A percentile compares a stretch with the other conserved stretches of the same genome.
Conservation (phyloP, 2,888 invertebrate genomes). For the Cantharis nigra region DNA sequence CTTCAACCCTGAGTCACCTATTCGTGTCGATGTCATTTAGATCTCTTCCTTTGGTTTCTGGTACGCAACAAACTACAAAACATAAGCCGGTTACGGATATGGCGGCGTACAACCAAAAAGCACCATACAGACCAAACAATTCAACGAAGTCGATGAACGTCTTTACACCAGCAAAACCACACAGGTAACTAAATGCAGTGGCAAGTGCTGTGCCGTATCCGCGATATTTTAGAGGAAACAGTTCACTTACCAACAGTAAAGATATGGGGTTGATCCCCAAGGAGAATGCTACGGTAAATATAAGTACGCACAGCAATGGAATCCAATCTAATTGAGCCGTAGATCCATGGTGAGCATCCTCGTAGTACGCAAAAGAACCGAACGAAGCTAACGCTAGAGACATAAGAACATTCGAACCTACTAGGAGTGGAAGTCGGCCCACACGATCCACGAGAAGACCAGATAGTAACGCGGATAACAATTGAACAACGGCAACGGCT, state of each 20-base stretch:
- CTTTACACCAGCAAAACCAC: slow-evolving; percentile 85
- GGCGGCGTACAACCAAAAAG: slow-evolving; percentile 87
- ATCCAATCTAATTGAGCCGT: slow-evolving; percentile 76
- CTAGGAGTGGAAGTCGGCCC: slow-evolving; percentile 80
- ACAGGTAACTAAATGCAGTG: slow-evolving; percentile 83
- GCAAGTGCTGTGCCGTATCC: slow-evolving; percentile 88
- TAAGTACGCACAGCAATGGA: slow-evolving; percentile 78
- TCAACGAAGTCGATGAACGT: slow-evolving; percentile 82
- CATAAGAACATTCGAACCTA: slow-evolving; percentile 84
- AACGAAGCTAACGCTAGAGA: slow-evolving; percentile 84
- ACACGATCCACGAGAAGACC: slow-evolving; percentile 84
- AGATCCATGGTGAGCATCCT: slow-evolving; percentile 63
- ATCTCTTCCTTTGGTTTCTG: slow-evolving; percentile 89
- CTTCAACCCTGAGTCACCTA: slow-evolving; percentile 44
- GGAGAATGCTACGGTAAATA: slow-evolving; percentile 86
- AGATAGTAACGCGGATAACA: slow-evolving; percentile 81
- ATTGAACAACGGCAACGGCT: slow-evolving; percentile 82
- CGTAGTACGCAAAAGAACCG: slow-evolving; percentile 83
- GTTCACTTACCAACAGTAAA: slow-evolving; percentile 80
- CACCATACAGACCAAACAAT: slow-evolving; percentile 77
- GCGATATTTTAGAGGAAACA: slow-evolving; percentile 81
- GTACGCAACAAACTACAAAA: slow-evolving; percentile 84
- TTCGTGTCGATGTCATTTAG: slow-evolving; percentile 84
- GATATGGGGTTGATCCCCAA: slow-evolving; percentile 87
- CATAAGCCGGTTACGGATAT: slow-evolving; percentile 80